phyloP scores from a whole-genome alignment of 2,888 invertebrate genomes.

The Xestia sexstrigata region DNA sequence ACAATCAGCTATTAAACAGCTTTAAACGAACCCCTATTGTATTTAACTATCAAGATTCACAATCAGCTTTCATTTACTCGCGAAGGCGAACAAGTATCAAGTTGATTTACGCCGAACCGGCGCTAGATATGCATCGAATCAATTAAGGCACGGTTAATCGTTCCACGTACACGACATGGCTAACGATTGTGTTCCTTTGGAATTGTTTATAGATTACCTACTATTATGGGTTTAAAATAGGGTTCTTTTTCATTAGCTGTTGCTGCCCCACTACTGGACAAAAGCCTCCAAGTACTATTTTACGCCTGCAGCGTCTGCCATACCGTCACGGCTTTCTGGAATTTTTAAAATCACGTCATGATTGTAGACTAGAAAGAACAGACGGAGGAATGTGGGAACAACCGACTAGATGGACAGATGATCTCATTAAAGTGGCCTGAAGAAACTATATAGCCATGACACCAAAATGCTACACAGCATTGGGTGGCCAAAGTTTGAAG shows the following conservation, averaged over 20 bases:
- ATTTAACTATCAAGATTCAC: conserved; percentile 44
- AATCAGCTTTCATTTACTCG: conserved; percentile 54
- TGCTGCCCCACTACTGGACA: background rate
- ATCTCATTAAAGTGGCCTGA: too few species aligned
- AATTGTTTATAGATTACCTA: conserved; percentile 32
- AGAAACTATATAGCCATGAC: too few species aligned
- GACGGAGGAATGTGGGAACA: too few species aligned
- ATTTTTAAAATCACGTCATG: background rate
- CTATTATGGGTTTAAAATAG: conserved; percentile 12
- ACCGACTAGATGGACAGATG: too few species aligned
- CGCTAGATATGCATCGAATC: conserved; percentile 75
- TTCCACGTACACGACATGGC: conserved; percentile 60
- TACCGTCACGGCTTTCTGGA: background rate
- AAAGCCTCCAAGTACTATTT: background rate
- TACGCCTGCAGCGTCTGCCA: background rate
- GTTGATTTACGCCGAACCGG: conserved; percentile 69
- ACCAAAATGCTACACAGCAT: too few species aligned
- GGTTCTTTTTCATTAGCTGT: background rate
- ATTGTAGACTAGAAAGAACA: background rate
- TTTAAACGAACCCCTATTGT: conserved; percentile 27
- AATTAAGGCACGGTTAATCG: conserved; percentile 73
- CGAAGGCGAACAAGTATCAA: conserved; percentile 42
- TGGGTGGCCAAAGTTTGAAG: too few species aligned
- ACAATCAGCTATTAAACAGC: conserved; percentile 13
- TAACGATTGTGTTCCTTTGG: conserved; percentile 42